Conservation (phyloP, 37 sponge, comb jelly and placozoan species). For the Tethya wilhelma region DNA sequence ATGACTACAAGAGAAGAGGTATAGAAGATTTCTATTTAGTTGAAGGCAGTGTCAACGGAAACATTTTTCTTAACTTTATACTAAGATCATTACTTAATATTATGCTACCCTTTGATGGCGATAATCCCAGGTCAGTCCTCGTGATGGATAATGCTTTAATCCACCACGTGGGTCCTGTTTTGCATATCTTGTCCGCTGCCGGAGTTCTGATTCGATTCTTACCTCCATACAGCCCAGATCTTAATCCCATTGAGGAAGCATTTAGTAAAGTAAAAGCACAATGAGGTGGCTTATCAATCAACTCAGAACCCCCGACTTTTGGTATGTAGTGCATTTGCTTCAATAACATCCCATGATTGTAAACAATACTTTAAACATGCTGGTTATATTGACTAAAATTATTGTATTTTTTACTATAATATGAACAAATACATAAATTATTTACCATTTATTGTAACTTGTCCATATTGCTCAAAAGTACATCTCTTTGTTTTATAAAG, state of each 20-base stretch:
- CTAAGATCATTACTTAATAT: not conserved
- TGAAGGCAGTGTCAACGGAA: conserved; percentile 24
- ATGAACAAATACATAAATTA: too few species aligned
- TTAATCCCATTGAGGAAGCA: conserved; percentile 10
- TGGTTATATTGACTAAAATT: too few species aligned
- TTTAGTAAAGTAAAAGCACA: conserved; percentile 8
- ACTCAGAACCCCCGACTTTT: not conserved
- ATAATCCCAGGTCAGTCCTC: conserved; percentile 16
- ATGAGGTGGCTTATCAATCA: not conserved
- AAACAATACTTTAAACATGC: not conserved
- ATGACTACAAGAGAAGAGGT: conserved; percentile 14
- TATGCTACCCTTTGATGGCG: conserved; percentile 8
- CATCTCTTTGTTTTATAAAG: not conserved
- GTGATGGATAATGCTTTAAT: too few species aligned
- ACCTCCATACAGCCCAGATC: conserved; percentile 23
- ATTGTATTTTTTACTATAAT: too few species aligned
- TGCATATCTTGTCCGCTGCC: not conserved
- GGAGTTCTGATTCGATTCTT: conserved; percentile 8
- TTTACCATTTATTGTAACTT: not conserved
- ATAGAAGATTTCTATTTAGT: conserved; percentile 13
- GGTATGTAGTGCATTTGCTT: not conserved
- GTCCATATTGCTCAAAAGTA: not conserved
- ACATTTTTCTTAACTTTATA: conserved; percentile 14
- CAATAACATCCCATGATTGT: not conserved
- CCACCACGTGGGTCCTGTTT: conserved; percentile 11